phyloP scores from a whole-genome alignment of 2,888 invertebrate species.

The Trachelus stipa region DNA sequence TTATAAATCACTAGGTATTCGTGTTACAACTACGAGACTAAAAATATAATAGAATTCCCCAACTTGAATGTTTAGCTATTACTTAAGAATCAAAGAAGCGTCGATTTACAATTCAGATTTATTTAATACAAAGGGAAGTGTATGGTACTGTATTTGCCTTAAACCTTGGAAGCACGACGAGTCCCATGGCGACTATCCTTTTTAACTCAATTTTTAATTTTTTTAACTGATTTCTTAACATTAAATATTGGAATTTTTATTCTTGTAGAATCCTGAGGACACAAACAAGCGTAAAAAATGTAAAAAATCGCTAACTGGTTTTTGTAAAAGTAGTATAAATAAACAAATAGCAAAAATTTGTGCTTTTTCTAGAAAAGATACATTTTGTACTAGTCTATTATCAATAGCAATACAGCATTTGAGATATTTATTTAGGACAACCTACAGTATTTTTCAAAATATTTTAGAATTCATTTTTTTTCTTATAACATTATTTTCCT shows the following conservation, averaged over 20 bases:
- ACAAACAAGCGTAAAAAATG: not conserved
- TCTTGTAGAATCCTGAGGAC: too few relatives aligned
- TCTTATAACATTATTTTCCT: not conserved
- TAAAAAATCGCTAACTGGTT: not conserved
- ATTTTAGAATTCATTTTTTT: too few relatives aligned
- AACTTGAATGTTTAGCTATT: not conserved
- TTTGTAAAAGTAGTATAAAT: not conserved
- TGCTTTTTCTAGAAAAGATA: not conserved
- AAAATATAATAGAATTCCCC: not conserved
- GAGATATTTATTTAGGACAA: not conserved
- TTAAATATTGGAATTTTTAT: not conserved
- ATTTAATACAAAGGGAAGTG: not conserved
- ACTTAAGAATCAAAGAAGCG: not conserved
- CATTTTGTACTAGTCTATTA: not conserved
- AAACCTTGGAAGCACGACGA: not conserved
- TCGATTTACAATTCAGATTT: not conserved
- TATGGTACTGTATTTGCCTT: not conserved
- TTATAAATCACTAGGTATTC: not conserved
- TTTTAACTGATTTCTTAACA: not conserved
- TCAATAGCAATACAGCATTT: not conserved
- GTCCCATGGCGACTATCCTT: not conserved
- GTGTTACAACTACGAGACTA: not conserved
- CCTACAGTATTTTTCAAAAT: too few relatives aligned
- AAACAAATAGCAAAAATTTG: not conserved
- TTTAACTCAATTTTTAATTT: not conserved